Base-by-base conservation (phyloP, 2,888 invertebrate species). In the Epistrophella euchroma region DNA sequence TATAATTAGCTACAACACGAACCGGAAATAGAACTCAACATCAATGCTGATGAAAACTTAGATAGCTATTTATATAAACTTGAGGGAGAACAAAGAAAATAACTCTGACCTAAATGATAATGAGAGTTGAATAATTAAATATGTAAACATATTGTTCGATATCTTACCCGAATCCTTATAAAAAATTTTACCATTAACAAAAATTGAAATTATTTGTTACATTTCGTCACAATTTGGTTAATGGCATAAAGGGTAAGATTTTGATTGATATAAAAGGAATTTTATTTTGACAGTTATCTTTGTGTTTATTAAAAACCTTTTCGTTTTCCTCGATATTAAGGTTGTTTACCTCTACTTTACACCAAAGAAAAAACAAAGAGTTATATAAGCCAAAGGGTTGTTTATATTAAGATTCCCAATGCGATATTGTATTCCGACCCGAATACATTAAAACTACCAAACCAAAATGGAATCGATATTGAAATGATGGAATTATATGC, bases 401-500 rank as follows among this genome's bases (percentile, higher is more conserved):
- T 28, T 45, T 32, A 17, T 64, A 4, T 64, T 64, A 45, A 45
- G 45, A 13, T 25, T 64, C 45, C 64, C 25, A 45, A 6, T 17
- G 17, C 17, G 45, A 25, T 43, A 45, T 45, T 32, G 17, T 45
- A 32, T 47, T 64, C 7, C 6, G 10, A 9, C 25, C 37, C 22
- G 45, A 64, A 64, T 45, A 64, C 28, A 64, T 43, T 43, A 62
- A 5, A 32, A 32, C 32, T 32, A n/a, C 17, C 11, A 19, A 58
- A 58, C 32, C 56, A 19, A 35, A 58, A 58, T 35, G 17, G 35
- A 19, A 58, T 58, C 32, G 56, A 58, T 58, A 17, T 56, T 17
- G n/a, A 56, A 17, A 56, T 15, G 2, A 55, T 17, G 32, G 11
- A 56, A 37, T 35, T 35, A 58, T 58, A 32, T 15, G 60, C 58